Base-by-base conservation (phyloP, 2,888 invertebrate species). In the Tromatobia lineatoria region DNA sequence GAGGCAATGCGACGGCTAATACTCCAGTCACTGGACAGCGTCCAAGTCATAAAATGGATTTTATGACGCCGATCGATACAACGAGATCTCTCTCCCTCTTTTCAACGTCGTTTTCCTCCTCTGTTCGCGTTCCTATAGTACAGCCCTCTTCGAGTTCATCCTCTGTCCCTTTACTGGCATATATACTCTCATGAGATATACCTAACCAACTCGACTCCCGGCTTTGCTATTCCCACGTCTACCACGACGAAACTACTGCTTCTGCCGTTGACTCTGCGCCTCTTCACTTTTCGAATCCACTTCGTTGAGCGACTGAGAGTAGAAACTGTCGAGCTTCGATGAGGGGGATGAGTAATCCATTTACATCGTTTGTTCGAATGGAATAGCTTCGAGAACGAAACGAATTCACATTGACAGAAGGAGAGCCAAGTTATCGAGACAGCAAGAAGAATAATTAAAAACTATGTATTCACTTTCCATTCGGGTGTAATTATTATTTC, bases 1-100 rank as follows among this genome's bases (percentile, higher is more conserved):
- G 90, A 92, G 92, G 91, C 92, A 92, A 92, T 91, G 91, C 92
- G 91, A 92, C 90, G 92, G 92, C 93, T 93, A 93, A 93, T 93
- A 92, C 91, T 93, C 92, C 92, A 92, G 92, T 93, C 92, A 93
- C 93, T 93, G 93, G 93, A 93, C 93, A 92, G 90, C 90, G 93
- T 93, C 93, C 93, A 93, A 93, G 92, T 93, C 93, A 92, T 92
- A 93, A 93, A 92, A 91, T 92, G 91, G 91, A 93, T 93, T 93
- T 93, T 93, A 93, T 92, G 92, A 93, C 91, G 90, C 75, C 91
- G 93, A 92, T 93, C 92, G 92, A 93, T 93, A 91, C 90, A 91
- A 90, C 89, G 88, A 89, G 91, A 90, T 90, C 89, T 88, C 90
- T 90, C 89, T 88, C 88, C 85, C 77, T 83, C 86, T 88, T 86